Base-by-base conservation (phyloP, 2,113 vertebrate species). In the Platichthys stellatus region DNA sequence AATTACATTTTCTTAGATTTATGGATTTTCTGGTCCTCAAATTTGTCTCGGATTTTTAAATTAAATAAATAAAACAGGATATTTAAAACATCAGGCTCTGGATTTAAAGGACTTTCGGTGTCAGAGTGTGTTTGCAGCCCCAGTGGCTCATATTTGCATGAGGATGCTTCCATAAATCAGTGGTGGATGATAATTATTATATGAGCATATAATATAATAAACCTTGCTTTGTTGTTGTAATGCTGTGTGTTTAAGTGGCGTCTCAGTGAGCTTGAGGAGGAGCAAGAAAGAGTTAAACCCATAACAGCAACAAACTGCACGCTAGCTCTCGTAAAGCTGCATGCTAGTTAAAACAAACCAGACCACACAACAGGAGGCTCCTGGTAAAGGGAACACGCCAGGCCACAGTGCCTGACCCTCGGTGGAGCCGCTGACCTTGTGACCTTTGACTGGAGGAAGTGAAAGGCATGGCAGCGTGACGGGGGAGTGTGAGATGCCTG, bases 361-460 rank as follows among this genome's bases (percentile, higher is more conserved):
- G 90, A 92, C 89, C 89, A 90, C 90, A 91, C 91, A 92, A 77
- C 82, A 74, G 81, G 77, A 79, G 73, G 76, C 75, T 67, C 79
- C 80, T 75, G 82, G 69, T 59, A n/a, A 73, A 65, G 60, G 74
- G 79, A 66, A 14, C 64, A 20, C 1, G 58, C 65, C 2, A 11
- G 82, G 40, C 60, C 26, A 67, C 71, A 47, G 68, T 81, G 79
- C 77, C 74, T 91, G 92, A 93, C 90, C 92, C 88, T 73, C 75
- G 24, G 63, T 66, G 35, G 80, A 84, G 76, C 87, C 45, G 60
- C 69, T 72, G 90, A 91, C 90, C 84, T 35, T 45, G 8, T 84
- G 89, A 93, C 84, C 90, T 90, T 68, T 91, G 90, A 90, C 89
- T 69, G 77, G 82, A 85, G 89, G 89, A 92, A 91, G 86, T 84